Base-by-base conservation (phyloP, 2,888 invertebrate genomes). In the Operophtera brumata region DNA sequence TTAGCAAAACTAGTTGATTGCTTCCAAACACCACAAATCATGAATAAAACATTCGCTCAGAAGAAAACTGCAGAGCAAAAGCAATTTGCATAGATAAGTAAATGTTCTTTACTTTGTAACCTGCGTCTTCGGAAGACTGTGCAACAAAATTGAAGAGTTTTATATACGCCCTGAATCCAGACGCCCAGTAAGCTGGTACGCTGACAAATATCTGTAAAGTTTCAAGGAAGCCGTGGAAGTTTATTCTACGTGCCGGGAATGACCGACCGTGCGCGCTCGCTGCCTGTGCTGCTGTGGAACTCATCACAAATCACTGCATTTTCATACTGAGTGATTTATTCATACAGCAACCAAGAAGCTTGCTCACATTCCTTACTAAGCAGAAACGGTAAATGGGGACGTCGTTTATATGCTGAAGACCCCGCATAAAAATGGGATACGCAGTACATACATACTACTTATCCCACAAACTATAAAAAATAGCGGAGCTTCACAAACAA, bases 261-360 rank as follows among this genome's bases (percentile, higher is more conserved):
- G 54, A 39, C 49, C 55, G 60, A 44, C 54, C 36, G 30, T 39
- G 11, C 25, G 25, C 26, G 42, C 5, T 3, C 11, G 13, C 25
- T 40, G 51, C 44, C 44, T 48, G 30, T 7, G 42, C 53, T 58
- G 48, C 39, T 39, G 41, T 32, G 44, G 11, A 32, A 28, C 68
- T 73, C 70, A 71, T 75, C 73, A 70, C 67, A 71, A 75, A 79
- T 75, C 75, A 76, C 67, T 69, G 65, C 65, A 73, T 76, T 77
- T 78, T 73, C 71, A 73, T 77, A 75, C 69, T 69, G 65, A 74
- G 69, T 71, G 71, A 73, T 75, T 77, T 76, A 73, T 76, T 71
- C 66, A 67, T 61, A 57, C 59, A 46, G 49, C 59, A 55, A 55
- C 53, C 54, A 30, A 59, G 50, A 47, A 55, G 45, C 40, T 53